These are phyloP conservation scores for Delia radicum DNA, from an alignment of 1,140 invertebrate species.

Conservation along the genomic window DNA sequence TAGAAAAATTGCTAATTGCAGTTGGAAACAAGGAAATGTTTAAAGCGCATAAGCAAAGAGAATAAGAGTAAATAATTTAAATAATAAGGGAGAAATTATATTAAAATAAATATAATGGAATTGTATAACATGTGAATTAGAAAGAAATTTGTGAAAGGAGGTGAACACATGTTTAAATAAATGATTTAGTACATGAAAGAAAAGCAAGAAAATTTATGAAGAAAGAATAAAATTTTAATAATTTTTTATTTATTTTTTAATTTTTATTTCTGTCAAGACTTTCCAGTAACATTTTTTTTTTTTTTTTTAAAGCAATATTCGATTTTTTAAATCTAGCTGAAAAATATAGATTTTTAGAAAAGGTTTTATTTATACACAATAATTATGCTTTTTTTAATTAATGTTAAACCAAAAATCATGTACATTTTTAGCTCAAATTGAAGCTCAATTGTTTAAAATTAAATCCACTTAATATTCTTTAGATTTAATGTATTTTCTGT, in stretches of 20 bases:
- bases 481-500: too few relatives aligned
- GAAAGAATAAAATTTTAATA: not conserved
- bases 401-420: too few relatives aligned
- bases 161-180: not conserved
- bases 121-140: constrained; percentile 21
- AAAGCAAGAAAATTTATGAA: not conserved
- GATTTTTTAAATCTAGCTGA: too few relatives aligned
- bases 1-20: constrained; percentile 16
- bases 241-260: not conserved
- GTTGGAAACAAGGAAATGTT: constrained; percentile 23
- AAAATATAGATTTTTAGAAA: too few relatives aligned
- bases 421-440: too few relatives aligned
- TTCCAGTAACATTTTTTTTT: too few relatives aligned
- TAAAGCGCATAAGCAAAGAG: constrained; percentile 8
- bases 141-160: not conserved
- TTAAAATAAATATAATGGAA: not conserved
- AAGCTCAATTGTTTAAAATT: too few relatives aligned
- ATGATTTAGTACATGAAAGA: not conserved
- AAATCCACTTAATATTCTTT: too few relatives aligned
- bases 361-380: too few relatives aligned
- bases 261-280: too few relatives aligned
- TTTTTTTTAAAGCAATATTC: too few relatives aligned
- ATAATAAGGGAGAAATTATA: not conserved
- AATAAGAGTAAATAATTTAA: not conserved
- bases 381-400: too few relatives aligned